Conservation (phyloP, 2,888 invertebrate genomes). For the Drosophila picticornis region DNA sequence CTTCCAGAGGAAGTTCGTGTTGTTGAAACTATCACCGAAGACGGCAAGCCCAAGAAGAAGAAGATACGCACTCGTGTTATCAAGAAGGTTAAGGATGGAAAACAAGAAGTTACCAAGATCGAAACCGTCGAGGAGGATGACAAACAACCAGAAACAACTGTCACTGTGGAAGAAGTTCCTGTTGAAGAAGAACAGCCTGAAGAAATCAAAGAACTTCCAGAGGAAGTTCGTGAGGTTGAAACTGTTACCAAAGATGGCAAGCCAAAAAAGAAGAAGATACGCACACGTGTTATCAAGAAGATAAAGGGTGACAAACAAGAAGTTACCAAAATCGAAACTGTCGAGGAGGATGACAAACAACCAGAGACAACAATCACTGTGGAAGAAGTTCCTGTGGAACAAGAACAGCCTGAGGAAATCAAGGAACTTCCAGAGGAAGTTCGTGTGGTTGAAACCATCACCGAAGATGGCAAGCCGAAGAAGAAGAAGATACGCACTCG, state of each 20-base stretch:
- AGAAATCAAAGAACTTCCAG: slow-evolving; percentile 68
- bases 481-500: slow-evolving; percentile 66
- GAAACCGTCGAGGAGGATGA: slow-evolving; percentile 58
- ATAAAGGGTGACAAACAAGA: slow-evolving; percentile 57
- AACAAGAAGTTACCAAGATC: slow-evolving; percentile 64
- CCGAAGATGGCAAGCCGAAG: slow-evolving; percentile 57
- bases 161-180: slow-evolving; percentile 51
- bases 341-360: slow-evolving; percentile 59
- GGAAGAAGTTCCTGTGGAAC: slow-evolving; percentile 36
- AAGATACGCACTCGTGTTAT: slow-evolving; percentile 63
- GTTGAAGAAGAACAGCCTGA: slow-evolving; percentile 33
- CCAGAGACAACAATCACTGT: slow-evolving; percentile 56
- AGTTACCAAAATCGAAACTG: slow-evolving; percentile 59
- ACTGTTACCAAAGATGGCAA: slow-evolving; percentile 46
- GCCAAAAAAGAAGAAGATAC: slow-evolving; percentile 45
- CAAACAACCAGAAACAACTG: slow-evolving; percentile 51
- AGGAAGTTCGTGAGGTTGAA: slow-evolving; percentile 58
- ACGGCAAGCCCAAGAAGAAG: slow-evolving; percentile 51
- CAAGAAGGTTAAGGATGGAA: slow-evolving; percentile 61
- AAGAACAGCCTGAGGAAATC: slow-evolving; percentile 37
- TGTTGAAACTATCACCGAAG: slow-evolving; percentile 40
- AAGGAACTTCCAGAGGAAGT: slow-evolving; percentile 60
- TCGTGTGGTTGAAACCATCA: slow-evolving; percentile 47
- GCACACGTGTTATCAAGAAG: slow-evolving; percentile 59
- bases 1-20: slow-evolving; percentile 51